Evolutionary conservation across 2,113 vertebrate species (phyloP).

Genomic region (Carassius carassius): DNA sequence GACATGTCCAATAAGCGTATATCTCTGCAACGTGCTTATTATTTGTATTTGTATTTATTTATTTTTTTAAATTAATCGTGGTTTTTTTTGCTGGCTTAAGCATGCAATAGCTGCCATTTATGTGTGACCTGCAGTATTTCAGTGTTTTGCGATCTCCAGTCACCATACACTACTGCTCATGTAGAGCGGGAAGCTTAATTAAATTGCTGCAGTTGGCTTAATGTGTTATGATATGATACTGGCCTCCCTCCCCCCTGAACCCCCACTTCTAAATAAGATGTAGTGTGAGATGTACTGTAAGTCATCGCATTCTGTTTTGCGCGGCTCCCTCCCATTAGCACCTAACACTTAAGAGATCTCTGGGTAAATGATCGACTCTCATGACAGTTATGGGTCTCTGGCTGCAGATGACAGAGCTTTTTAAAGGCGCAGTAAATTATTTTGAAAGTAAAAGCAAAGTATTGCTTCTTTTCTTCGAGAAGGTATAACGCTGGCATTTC

Average conservation of each 20-base stretch:
- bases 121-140: slow-evolving; percentile 33
- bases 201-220: slow-evolving; percentile 69
- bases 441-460: slow-evolving; percentile 80
- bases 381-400: slow-evolving; percentile 80
- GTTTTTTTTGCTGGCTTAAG: slow-evolving; percentile 11
- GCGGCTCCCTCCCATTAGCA: slow-evolving; percentile 76
- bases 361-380: slow-evolving; percentile 79
- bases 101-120: background rate
- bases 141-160: slow-evolving; percentile 68
- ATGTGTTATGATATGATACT: slow-evolving; percentile 75
- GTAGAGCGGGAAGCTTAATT: slow-evolving; percentile 71
- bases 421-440: slow-evolving; percentile 80
- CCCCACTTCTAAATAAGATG: slow-evolving; percentile 63
- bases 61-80: background rate
- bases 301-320: slow-evolving; percentile 76
- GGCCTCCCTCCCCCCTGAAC: slow-evolving; percentile 44
- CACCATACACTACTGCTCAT: slow-evolving; percentile 66
- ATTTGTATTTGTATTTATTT: background rate
- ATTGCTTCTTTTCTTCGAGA: slow-evolving; percentile 69
- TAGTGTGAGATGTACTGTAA: slow-evolving; percentile 70
- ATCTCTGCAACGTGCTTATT: background rate
- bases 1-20: background rate
- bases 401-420: slow-evolving; percentile 76
- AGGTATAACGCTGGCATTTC: slow-evolving; percentile 69
- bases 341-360: slow-evolving; percentile 77